Evolutionary conservation across 2,888 invertebrate species (phyloP), one percentile per base, ranked within the genome.

Genomic region (Xylota sylvarum): DNA sequence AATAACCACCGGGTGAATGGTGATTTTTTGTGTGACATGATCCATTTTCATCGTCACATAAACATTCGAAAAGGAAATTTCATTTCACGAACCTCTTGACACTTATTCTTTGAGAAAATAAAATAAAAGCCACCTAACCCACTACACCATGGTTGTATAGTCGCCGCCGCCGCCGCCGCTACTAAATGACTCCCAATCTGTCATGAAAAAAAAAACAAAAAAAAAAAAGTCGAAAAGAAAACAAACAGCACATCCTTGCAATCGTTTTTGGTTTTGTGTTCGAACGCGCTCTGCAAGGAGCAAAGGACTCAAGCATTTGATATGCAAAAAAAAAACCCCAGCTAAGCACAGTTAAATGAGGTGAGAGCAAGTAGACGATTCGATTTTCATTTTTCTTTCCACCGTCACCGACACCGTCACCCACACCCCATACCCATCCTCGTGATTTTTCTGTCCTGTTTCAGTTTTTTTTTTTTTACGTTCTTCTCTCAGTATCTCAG

Each of bases 41-140:
- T 81, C 85, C 85, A 67, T 77, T 81, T 77, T 77, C 85, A 81
- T 60, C 81, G 76, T 58, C 76, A 72, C 72, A 81, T 81, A 85
- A 85, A 85, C 85, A 81, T 76, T 77, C 72, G 60, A 69, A 81
- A 76, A 72, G 85, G 85, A 81, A 85, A 85, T 85, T 76, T 81
- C 85, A 81, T 85, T 85, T 81, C 74, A 80, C 70, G 74, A 80
- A 74, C 80, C 81, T 81, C 85, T 81, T 81, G 85, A 85, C 85
- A 85, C 81, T 85, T 85, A 85, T 85, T 85, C 65, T 37, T 35
- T 58, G 19, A 23, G 19, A 69, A 65, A 76, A 52, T 23, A 60
- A 52, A 69, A 40, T 40, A 40, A 60, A 30, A 35, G 14, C 70
- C 43, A 46, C 64, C 46, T 46, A 23, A 23, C 23, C 10, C 52